Percentiles rank a stretch among this genome's conserved stretches.
phyloP scores from a whole-genome alignment of 2,888 invertebrate genomes.

The Eilema caniola region DNA sequence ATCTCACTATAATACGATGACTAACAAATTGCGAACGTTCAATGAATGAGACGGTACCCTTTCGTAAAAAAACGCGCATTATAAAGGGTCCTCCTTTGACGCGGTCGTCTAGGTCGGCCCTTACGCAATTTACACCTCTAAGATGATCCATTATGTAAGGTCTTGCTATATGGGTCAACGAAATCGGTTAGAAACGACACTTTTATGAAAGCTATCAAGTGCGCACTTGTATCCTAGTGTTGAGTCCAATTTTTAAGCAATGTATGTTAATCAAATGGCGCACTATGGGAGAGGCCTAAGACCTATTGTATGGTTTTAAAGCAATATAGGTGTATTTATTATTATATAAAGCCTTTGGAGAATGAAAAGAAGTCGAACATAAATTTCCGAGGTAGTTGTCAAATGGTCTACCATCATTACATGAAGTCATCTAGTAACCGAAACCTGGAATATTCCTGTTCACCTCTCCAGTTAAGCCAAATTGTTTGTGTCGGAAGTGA shows the following conservation, averaged over 20 bases:
- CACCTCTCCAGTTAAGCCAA: no score
- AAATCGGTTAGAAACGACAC: constrained; percentile 3
- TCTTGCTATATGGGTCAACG: constrained; percentile 10
- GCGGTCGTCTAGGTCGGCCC: constrained; percentile 12
- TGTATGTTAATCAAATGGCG: no score
- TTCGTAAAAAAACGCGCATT: constrained; percentile 2
- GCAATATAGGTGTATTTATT: no score
- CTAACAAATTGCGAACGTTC: constrained; percentile 8
- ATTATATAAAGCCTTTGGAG: not conserved
- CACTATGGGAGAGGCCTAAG: no score
- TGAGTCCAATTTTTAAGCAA: no score
- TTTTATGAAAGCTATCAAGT: not conserved
- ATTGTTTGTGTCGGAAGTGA: no score
- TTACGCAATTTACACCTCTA: constrained; percentile 3
- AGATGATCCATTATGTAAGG: constrained; percentile 10
- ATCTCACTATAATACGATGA: constrained; percentile 12
- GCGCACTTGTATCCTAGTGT: not conserved
- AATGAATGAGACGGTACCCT: constrained; percentile 5
- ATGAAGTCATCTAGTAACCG: no score
- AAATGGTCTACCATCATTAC: no score
- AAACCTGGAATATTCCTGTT: no score
- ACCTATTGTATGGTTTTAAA: no score
- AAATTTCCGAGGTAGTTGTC: no score
- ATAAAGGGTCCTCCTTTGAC: constrained; percentile 14
- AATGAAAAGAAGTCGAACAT: no score